phyloP scores from a whole-genome alignment of 1,140 invertebrate species.

The Wiebesia pumilae region DNA sequence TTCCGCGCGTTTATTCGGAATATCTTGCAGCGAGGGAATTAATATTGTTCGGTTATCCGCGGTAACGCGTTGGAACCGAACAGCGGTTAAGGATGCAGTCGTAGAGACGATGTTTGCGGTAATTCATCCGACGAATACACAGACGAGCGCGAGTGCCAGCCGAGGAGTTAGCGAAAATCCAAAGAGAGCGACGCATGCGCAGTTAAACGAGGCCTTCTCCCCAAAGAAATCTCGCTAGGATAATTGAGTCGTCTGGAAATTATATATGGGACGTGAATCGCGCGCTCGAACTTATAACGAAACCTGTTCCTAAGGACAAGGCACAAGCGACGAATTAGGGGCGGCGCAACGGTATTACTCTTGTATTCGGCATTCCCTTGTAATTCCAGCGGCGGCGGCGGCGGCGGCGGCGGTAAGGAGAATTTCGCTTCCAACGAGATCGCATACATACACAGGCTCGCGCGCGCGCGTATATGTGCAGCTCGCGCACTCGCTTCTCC shows the following conservation, averaged over 20 bases:
- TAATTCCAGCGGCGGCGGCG: background rate
- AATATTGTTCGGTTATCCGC: too few relatives aligned
- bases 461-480: background rate
- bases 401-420: background rate
- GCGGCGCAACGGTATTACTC: background rate
- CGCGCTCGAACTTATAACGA: constrained; percentile 4
- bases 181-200: background rate
- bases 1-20: too few relatives aligned
- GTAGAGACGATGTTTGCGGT: too few relatives aligned
- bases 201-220: constrained; percentile 9
- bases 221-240: constrained; percentile 29
- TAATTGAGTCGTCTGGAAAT: constrained; percentile 48
- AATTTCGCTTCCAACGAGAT: constrained; percentile 2
- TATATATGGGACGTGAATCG: constrained; percentile 33
- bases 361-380: constrained; percentile 3
- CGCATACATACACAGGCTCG: too few relatives aligned
- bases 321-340: background rate
- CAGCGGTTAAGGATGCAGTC: background rate
- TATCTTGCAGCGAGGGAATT: too few relatives aligned
- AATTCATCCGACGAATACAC: constrained; percentile 4
- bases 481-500: background rate
- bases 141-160: background rate
- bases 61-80: too few relatives aligned
- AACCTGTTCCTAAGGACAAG: constrained; percentile 14
- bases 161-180: background rate